Percentiles rank a stretch among this genome's conserved stretches.
phyloP scores from a whole-genome alignment of 2,888 invertebrate species.

The Drosophila pegasa region DNA sequence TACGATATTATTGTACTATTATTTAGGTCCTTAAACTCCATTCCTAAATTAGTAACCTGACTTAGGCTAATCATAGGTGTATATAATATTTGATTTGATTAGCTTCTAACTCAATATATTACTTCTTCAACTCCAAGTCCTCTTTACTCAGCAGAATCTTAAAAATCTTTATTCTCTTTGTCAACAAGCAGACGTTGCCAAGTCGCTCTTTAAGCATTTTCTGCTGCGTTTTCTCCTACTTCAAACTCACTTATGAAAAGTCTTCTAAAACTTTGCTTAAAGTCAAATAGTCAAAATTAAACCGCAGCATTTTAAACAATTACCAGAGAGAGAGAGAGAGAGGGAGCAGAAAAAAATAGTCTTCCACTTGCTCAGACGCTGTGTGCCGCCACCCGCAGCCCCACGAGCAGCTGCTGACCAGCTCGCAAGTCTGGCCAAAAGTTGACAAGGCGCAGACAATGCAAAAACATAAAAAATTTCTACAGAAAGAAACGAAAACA shows the following conservation, averaged over 20 bases:
- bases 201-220: neutral
- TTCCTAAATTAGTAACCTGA: neutral
- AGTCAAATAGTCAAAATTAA: constrained; percentile 33
- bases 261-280: constrained; percentile 28
- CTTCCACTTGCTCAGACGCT: constrained; percentile 34
- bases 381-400: neutral
- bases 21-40: too few relatives aligned
- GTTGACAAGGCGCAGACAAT: constrained; percentile 72
- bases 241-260: neutral
- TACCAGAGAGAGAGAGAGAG: constrained; percentile 14
- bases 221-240: neutral
- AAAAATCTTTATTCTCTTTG: neutral
- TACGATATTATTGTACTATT: too few relatives aligned
- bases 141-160: neutral
- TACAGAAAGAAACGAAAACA: constrained; percentile 51
- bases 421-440: constrained; percentile 65
- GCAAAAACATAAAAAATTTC: constrained; percentile 27
- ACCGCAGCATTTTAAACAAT: constrained; percentile 42
- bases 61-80: neutral
- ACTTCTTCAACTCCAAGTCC: neutral
- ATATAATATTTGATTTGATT: neutral
- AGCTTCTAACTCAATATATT: neutral
- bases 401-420: constrained; percentile 45
- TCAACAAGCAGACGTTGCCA: neutral
- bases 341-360: constrained; percentile 21